Percentiles rank a stretch among this genome's conserved stretches.
These are phyloP conservation scores for Copidosoma aretas DNA, from an alignment of 2,888 invertebrate genomes.

Conservation along the genomic window DNA sequence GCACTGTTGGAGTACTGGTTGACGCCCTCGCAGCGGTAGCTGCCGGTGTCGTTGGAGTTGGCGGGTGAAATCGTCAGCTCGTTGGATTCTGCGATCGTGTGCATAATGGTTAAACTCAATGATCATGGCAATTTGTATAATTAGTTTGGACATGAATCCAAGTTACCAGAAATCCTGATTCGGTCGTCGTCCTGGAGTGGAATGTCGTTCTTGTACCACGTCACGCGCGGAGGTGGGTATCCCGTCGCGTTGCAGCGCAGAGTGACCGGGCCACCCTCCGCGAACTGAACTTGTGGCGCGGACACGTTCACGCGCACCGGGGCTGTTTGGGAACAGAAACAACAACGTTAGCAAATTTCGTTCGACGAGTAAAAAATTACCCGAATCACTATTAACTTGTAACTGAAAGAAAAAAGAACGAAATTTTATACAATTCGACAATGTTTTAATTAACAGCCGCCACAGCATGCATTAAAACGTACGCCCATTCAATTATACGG, in stretches of 20 bases:
- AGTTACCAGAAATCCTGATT: constrained; percentile 71
- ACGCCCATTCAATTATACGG: too few species aligned
- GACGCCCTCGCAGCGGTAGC: constrained; percentile 82
- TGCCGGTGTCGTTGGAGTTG: constrained; percentile 75
- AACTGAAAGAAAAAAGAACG: too few species aligned
- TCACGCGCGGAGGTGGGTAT: constrained; percentile 76
- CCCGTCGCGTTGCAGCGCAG: constrained; percentile 81
- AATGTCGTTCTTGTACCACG: constrained; percentile 81
- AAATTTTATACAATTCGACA: too few species aligned
- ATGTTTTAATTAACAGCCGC: too few species aligned
- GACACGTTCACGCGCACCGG: constrained; percentile 73
- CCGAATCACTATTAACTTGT: too few species aligned
- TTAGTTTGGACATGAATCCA: neutral
- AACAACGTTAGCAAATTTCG: neutral
- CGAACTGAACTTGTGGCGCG: constrained; percentile 66
- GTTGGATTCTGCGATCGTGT: constrained; percentile 67
- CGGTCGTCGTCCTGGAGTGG: constrained; percentile 67
- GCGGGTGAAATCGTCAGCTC: constrained; percentile 74
- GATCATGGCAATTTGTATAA: too few species aligned
- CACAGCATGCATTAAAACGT: too few species aligned
- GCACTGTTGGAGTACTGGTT: constrained; percentile 75
- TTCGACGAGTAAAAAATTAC: neutral
- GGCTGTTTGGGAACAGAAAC: constrained; percentile 58
- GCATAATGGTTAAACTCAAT: constrained; percentile 13
- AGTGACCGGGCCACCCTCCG: constrained; percentile 72